Percentiles rank a stretch among this genome's conserved stretches.
Evolutionary conservation across 92 coral and sea anemone species (phyloP).

Genomic region (Hydrozoanthus gracilis): DNA sequence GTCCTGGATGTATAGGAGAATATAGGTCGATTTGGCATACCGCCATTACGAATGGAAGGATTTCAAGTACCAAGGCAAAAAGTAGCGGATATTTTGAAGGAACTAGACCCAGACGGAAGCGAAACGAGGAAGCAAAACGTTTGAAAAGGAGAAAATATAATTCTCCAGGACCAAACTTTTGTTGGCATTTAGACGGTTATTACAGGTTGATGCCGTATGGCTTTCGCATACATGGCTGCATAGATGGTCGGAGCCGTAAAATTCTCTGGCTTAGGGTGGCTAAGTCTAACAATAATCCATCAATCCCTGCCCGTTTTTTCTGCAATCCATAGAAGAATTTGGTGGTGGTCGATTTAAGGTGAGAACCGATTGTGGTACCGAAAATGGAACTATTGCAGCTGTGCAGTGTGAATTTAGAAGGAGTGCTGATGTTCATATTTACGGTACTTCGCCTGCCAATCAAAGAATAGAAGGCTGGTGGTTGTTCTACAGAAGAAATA

Average conservation of each 20-base stretch:
- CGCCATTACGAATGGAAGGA: slow-evolving; percentile 41
- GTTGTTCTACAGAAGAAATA: slow-evolving; percentile 41
- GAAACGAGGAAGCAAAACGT: slow-evolving; percentile 51
- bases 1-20: slow-evolving; percentile 58
- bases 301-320: slow-evolving; percentile 50
- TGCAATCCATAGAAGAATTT: slow-evolving; percentile 44
- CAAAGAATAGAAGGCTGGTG: slow-evolving; percentile 61
- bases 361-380: slow-evolving; percentile 48
- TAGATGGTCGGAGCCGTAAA: slow-evolving; percentile 9
- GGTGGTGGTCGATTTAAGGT: slow-evolving; percentile 60
- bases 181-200: slow-evolving; percentile 21
- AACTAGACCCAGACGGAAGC: slow-evolving; percentile 62
- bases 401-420: slow-evolving; percentile 55
- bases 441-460: slow-evolving; percentile 52
- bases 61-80: slow-evolving; percentile 50
- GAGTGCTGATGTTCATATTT: slow-evolving; percentile 50
- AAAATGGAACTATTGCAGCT: slow-evolving; percentile 58
- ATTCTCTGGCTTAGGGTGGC: slow-evolving; percentile 33
- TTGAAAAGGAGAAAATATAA: not conserved
- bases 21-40: slow-evolving; percentile 57
- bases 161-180: slow-evolving; percentile 12
- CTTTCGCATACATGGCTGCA: slow-evolving; percentile 28
- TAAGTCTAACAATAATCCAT: slow-evolving; percentile 37
- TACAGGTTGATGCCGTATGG: slow-evolving; percentile 13
- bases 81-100: slow-evolving; percentile 46